phyloP scores from a whole-genome alignment of 2,113 vertebrate genomes.

The Chiloscyllium plagiosum region DNA sequence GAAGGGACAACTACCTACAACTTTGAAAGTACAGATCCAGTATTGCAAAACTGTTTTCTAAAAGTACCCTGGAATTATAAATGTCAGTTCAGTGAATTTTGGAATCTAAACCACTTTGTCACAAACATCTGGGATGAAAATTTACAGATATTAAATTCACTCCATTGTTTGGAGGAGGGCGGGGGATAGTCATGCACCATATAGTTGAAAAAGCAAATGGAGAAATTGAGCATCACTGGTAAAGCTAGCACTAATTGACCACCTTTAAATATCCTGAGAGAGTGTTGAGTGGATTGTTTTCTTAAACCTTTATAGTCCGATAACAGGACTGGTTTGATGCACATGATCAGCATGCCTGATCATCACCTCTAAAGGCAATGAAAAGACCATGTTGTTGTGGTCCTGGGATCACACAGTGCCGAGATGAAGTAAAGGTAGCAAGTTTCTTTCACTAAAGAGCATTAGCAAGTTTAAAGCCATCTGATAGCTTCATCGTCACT shows the following conservation, averaged over 20 bases:
- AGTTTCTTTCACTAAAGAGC: background rate
- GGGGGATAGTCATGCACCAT: background rate
- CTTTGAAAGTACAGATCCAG: background rate
- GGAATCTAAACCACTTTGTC: background rate
- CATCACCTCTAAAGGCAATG: background rate
- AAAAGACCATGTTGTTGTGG: background rate
- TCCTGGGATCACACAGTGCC: background rate
- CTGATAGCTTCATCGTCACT: background rate
- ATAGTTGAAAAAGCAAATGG: background rate
- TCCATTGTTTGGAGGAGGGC: too few relatives aligned
- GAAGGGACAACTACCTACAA: background rate
- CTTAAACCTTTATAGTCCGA: background rate
- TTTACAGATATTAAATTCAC: background rate
- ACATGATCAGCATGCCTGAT: background rate
- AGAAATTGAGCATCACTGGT: background rate
- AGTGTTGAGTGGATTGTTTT: background rate
- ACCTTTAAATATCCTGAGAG: too few relatives aligned
- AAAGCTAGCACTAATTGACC: background rate
- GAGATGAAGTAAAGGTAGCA: background rate
- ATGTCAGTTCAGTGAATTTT: background rate
- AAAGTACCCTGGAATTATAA: background rate
- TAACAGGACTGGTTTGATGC: background rate
- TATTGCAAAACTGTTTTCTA: background rate
- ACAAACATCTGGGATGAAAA: background rate
- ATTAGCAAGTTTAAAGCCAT: background rate